phyloP scores from a whole-genome alignment of 2,888 invertebrate species.

The Parelbella ahira region DNA sequence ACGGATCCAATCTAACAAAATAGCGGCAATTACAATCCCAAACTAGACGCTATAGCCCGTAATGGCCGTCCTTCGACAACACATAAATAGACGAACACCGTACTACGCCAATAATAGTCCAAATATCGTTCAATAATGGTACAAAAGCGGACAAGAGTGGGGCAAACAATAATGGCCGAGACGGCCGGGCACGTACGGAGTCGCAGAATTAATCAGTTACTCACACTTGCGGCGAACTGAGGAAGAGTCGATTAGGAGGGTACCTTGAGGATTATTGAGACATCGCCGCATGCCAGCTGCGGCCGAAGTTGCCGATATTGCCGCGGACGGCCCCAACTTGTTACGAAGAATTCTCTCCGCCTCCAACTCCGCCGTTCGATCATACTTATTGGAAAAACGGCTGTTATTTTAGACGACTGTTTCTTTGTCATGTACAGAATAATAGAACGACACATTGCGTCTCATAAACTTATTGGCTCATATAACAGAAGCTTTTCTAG shows the following conservation, averaged over 20 bases:
- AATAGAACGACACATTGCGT: slow-evolving; percentile 1
- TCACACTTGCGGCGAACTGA: slow-evolving; percentile 75
- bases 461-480: neutral
- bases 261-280: slow-evolving; percentile 79
- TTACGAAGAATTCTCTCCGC: slow-evolving; percentile 62
- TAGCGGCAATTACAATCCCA: slow-evolving; percentile 69
- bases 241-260: slow-evolving; percentile 79
- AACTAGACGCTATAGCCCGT: slow-evolving; percentile 57
- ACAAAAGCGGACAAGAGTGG: slow-evolving; percentile 61
- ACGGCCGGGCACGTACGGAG: slow-evolving; percentile 64
- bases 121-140: slow-evolving; percentile 73
- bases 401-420: slow-evolving; percentile 4
- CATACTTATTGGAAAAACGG: slow-evolving; percentile 64
- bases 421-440: slow-evolving; percentile 2
- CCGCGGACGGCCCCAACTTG: slow-evolving; percentile 68
- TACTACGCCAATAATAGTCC: slow-evolving; percentile 61
- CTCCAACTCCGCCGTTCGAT: slow-evolving; percentile 67
- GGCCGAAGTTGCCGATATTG: slow-evolving; percentile 74
- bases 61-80: slow-evolving; percentile 60
- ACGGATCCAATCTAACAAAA: slow-evolving; percentile 65
- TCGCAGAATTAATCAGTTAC: slow-evolving; percentile 78
- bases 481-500: too few species aligned
- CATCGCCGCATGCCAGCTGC: slow-evolving; percentile 73
- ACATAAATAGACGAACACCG: slow-evolving; percentile 59
- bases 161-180: slow-evolving; percentile 66